These are phyloP conservation scores for Melanogrammus aeglefinus DNA, from an alignment of 2,797 vertebrate species.

Conservation along the genomic window DNA sequence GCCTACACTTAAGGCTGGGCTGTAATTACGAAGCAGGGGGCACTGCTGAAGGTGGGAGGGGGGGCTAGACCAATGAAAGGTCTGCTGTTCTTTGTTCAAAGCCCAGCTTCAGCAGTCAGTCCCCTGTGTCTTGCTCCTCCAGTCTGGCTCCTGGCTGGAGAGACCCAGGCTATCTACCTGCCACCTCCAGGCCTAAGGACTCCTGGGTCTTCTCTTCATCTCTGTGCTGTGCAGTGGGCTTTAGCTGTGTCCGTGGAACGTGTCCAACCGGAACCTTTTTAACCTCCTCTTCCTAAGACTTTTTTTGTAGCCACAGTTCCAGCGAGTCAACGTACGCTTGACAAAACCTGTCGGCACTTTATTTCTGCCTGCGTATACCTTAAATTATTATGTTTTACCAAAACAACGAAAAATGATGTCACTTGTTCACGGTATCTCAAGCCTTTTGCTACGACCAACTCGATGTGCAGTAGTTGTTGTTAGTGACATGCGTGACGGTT, in stretches of 20 bases:
- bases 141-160: neutral
- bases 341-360: conserved; percentile 32
- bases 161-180: conserved; percentile 8
- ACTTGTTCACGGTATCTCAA: neutral
- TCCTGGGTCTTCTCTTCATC: conserved; percentile 10
- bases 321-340: conserved; percentile 12
- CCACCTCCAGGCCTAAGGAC: conserved; percentile 16
- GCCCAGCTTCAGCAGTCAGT: neutral
- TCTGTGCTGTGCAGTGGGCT: conserved; percentile 54
- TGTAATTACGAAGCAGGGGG: neutral
- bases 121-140: neutral
- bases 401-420: neutral
- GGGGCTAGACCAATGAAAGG: neutral
- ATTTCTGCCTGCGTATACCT: conserved; percentile 7
- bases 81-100: neutral
- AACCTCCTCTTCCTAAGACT: conserved; percentile 17
- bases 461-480: neutral
- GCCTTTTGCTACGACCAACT: neutral
- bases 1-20: neutral
- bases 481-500: neutral
- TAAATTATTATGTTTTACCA: neutral
- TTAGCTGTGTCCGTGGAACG: conserved; percentile 53
- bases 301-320: conserved; percentile 4
- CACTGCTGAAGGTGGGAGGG: neutral
- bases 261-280: conserved; percentile 37